Conservation (phyloP, 2,797 vertebrate genomes). For the Podarcis siculus region DNA sequence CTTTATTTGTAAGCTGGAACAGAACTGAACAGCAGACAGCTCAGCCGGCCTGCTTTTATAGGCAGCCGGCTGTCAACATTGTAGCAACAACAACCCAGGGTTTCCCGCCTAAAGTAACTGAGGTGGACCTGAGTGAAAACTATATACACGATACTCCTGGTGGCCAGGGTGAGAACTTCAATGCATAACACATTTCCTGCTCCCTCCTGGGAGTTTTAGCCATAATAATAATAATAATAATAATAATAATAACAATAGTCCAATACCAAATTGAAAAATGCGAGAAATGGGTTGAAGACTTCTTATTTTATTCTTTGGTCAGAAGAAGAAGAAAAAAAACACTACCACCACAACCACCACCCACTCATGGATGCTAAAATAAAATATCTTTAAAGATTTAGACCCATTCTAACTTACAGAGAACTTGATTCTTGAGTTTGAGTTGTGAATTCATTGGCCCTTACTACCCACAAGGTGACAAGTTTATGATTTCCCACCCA, state of each 20-base stretch:
- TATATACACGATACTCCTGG: too few relatives aligned
- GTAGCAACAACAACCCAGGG: too few relatives aligned
- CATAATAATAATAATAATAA: neutral
- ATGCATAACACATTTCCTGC: too few relatives aligned
- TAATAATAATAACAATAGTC: too few relatives aligned
- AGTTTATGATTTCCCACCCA: slow-evolving; percentile 28
- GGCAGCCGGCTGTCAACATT: too few relatives aligned
- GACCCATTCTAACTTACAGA: neutral
- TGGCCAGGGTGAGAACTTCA: too few relatives aligned
- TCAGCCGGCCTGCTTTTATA: too few relatives aligned
- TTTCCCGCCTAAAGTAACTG: too few relatives aligned
- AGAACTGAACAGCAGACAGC: too few relatives aligned
- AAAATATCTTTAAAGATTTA: neutral
- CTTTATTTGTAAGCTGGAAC: too few relatives aligned
- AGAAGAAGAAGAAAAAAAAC: neutral
- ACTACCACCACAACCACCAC: too few relatives aligned
- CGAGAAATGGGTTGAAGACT: neutral
- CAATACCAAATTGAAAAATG: neutral
- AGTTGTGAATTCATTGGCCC: neutral
- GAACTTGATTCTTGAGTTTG: neutral
- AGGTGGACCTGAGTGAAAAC: too few relatives aligned
- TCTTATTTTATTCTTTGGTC: neutral
- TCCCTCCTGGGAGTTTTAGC: neutral
- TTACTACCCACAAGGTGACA: neutral
- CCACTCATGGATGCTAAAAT: neutral